These are phyloP conservation scores for Perithous albicinctus DNA, from an alignment of 2,888 invertebrate genomes.

Conservation along the genomic window DNA sequence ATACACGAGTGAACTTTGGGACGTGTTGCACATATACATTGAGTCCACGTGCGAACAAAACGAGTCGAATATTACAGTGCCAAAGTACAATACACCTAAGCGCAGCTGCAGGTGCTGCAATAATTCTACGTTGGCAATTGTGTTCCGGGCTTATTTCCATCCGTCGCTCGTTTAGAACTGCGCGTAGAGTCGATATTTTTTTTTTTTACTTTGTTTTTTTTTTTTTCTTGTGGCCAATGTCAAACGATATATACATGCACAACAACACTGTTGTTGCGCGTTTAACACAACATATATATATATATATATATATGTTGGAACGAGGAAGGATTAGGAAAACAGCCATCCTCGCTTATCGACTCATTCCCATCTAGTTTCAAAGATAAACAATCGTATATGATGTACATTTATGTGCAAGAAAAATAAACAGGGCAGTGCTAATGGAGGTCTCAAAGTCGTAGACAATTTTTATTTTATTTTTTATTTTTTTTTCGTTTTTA, in stretches of 20 bases:
- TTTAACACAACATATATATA: not conserved
- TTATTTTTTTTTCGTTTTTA: not conserved
- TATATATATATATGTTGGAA: too few species aligned
- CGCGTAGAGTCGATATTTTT: too few species aligned
- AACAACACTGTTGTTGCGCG: not conserved
- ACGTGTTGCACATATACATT: slow-evolving; percentile 6
- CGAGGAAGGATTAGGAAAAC: not conserved
- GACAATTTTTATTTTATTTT: too few species aligned
- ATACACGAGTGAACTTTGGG: slow-evolving; percentile 2
- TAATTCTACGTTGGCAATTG: slow-evolving; percentile 2
- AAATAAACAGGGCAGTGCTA: not conserved
- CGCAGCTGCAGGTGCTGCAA: slow-evolving; percentile 1
- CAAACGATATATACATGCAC: not conserved
- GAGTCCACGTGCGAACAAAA: not conserved
- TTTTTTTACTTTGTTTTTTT: not conserved
- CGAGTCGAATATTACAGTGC: slow-evolving; percentile 2
- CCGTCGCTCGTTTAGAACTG: not conserved
- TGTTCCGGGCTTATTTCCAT: slow-evolving; percentile 18
- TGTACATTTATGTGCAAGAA: not conserved
- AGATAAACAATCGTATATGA: slow-evolving; percentile 13
- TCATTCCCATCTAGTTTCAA: slow-evolving; percentile 2
- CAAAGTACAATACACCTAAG: slow-evolving; percentile 15
- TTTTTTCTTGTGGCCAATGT: not conserved
- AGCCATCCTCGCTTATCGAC: slow-evolving; percentile 8
- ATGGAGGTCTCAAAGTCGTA: not conserved